These are phyloP conservation scores for Globodera ellingtonae DNA, from an alignment of 1,140 invertebrate genomes.

Conservation along the genomic window DNA sequence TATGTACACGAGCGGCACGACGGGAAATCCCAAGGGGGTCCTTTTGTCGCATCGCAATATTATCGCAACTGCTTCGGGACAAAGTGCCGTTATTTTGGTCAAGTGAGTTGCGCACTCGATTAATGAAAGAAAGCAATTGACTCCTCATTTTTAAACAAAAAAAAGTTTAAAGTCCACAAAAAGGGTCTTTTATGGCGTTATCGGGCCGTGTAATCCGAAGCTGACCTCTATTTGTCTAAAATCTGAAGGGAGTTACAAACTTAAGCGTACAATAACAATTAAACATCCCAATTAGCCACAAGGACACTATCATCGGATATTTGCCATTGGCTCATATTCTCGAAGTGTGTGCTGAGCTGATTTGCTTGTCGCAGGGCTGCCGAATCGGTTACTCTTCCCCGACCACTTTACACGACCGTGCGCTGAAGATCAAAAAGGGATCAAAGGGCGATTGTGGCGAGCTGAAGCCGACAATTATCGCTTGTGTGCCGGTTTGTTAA, in stretches of 20 bases:
- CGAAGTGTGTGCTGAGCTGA: slow-evolving; percentile 77
- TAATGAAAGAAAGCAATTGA: no score
- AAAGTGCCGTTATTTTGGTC: slow-evolving; percentile 74
- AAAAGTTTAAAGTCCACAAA: no score
- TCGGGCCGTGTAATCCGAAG: no score
- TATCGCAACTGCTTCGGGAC: slow-evolving; percentile 82
- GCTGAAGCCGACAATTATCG: slow-evolving; percentile 87
- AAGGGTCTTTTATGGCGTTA: no score
- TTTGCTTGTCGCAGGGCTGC: slow-evolving; percentile 73
- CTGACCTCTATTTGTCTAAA: no score
- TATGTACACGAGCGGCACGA: slow-evolving; percentile 94
- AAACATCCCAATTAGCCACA: slow-evolving; percentile 9
- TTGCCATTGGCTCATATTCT: slow-evolving; percentile 95
- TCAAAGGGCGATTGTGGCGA: slow-evolving; percentile 81
- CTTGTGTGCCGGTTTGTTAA: slow-evolving; percentile 81
- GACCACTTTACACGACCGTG: slow-evolving; percentile 84
- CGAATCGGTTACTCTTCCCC: slow-evolving; percentile 94
- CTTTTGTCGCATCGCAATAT: slow-evolving; percentile 81
- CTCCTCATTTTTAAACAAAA: no score
- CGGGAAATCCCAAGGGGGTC: slow-evolving; percentile 72
- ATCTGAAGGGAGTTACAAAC: no score
- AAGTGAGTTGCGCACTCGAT: slow-evolving; percentile 51
- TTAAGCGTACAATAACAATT: no score
- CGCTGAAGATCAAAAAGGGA: slow-evolving; percentile 90
- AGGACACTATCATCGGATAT: slow-evolving; percentile 87